Evolutionary conservation across 2,113 vertebrate genomes (phyloP), one percentile per base, ranked within the genome.

Genomic region (Glaucidium brasilianum): DNA sequence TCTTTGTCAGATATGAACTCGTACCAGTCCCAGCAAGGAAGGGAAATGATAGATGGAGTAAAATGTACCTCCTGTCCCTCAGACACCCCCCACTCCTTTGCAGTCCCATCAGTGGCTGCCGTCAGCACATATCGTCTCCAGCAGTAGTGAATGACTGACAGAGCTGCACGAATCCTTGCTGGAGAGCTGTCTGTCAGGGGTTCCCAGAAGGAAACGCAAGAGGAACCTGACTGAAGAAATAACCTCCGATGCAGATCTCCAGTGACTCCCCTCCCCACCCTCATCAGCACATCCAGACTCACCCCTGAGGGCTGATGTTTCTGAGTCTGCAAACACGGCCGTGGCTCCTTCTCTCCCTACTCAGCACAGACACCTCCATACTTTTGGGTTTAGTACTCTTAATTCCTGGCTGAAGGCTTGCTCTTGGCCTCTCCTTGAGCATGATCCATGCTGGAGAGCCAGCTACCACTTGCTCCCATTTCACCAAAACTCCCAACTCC

Each of bases 81-180:
- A 88, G 88, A 91, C 59, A 66, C 11, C 35, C 25, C 32, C 39
- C 0, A 5, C 64, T 91, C 74, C 90, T 79, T 6, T 39, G 75
- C 3, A 0, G 88, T 52, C n/a, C 39, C 60, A 35, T 27, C 60
- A 4, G 55, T 0, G 1, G 67, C 88, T 80, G 72, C 73, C 8
- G 19, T 30, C 68, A 90, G 91, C 63, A 49, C 2, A 3, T 12
- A 79, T 22, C 1, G 12, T 64, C 82, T 88, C 78, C 0, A 1
- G 67, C 68, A 82, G 15, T 73, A 91, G 91, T 32, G 90, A 92
- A 45, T 88, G 90, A 94, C 80, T 82, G 95, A 85, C 88, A 88
- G 53, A 0, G 0, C 75, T 67, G 75, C 63, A 84, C 0, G 12
- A 77, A 72, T 67, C 72, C 91, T 78, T 80, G 75, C 90, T 81